Percentiles rank a stretch among this genome's conserved stretches.
Conservation (phyloP, 1,140 invertebrate genomes). For the Colletes latitarsis region DNA sequence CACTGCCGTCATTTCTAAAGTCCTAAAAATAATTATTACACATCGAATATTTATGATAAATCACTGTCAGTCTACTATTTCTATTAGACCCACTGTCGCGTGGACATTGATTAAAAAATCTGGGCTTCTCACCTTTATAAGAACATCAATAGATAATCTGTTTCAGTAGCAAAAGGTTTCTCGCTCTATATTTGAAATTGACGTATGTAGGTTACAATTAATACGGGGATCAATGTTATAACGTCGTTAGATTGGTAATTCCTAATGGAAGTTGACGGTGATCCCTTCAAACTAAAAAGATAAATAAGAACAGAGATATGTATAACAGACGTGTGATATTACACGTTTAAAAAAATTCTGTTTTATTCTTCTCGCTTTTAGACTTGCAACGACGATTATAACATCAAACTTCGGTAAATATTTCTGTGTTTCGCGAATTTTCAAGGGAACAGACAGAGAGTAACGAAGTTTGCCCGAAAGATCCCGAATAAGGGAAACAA, state of each 20-base stretch:
- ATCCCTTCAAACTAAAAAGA: conserved; percentile 22
- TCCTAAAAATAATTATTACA: neutral
- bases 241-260: neutral
- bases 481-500: neutral
- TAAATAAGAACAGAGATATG: no score
- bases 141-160: neutral
- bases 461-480: no score
- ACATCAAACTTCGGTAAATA: no score
- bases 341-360: neutral
- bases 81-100: neutral
- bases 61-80: neutral
- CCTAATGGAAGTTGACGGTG: neutral
- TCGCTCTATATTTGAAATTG: conserved; percentile 54
- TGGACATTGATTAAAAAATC: neutral
- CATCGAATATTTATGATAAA: no score
- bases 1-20: neutral
- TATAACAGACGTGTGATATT: no score
- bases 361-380: no score
- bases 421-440: no score
- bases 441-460: no score
- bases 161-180: conserved; percentile 58
- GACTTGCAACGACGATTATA: no score
- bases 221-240: conserved; percentile 11
- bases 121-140: conserved; percentile 9
- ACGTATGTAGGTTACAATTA: conserved; percentile 63